A percentile compares a stretch with the other conserved stretches of the same genome.
Evolutionary conservation across 2,888 invertebrate genomes (phyloP).

Genomic region (Pogonocherus hispidulus): DNA sequence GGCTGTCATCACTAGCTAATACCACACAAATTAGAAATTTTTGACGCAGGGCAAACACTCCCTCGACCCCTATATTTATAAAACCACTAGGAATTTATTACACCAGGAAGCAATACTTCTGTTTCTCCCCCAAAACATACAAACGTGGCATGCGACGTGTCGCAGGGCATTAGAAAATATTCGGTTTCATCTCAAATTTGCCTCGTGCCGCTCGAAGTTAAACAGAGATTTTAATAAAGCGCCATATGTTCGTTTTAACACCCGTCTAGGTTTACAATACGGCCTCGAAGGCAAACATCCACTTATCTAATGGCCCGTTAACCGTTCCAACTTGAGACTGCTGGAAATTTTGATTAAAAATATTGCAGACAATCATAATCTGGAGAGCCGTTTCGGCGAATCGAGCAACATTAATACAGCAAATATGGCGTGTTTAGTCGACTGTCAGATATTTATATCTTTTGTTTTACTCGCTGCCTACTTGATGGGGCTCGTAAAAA

Average conservation of each 20-base stretch:
- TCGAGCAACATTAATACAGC: constrained; percentile 52
- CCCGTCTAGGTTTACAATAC: constrained; percentile 53
- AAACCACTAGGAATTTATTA: constrained; percentile 18
- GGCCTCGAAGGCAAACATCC: constrained; percentile 6
- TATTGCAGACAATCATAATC: constrained; percentile 58
- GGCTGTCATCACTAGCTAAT: not conserved
- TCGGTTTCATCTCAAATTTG: constrained; percentile 61
- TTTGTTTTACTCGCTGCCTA: constrained; percentile 45
- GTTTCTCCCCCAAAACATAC: constrained; percentile 19
- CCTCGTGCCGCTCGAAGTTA: constrained; percentile 63
- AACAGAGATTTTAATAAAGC: constrained; percentile 61
- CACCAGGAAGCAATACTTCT: constrained; percentile 24
- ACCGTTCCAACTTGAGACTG: constrained; percentile 53
- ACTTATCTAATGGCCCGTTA: constrained; percentile 49
- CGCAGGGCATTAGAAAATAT: constrained; percentile 50
- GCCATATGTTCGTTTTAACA: constrained; percentile 55
- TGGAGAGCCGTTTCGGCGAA: constrained; percentile 54
- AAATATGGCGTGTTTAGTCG: constrained; percentile 39
- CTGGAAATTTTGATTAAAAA: constrained; percentile 58
- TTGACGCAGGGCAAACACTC: constrained; percentile 1
- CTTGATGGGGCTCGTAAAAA: constrained; percentile 19
- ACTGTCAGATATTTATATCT: constrained; percentile 57
- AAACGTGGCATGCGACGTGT: constrained; percentile 7
- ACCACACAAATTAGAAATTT: not conserved
- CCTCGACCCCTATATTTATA: constrained; percentile 17